These are phyloP conservation scores for Puntigrus tetrazona DNA, from an alignment of 2,113 vertebrate species.

Conservation along the genomic window DNA sequence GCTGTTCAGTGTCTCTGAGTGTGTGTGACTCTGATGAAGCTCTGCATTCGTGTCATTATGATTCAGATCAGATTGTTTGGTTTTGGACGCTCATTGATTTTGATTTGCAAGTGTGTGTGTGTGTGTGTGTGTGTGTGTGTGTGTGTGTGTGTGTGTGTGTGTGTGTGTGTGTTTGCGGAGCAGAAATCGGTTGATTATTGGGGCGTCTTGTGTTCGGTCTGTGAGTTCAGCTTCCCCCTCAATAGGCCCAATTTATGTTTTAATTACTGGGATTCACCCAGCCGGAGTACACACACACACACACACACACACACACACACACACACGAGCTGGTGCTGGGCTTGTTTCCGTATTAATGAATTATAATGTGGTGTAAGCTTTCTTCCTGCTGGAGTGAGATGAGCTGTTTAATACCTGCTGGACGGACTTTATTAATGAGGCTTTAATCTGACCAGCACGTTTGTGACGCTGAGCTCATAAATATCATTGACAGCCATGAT, in stretches of 20 bases:
- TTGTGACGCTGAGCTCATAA: conserved; percentile 60
- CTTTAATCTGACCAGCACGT: conserved; percentile 8
- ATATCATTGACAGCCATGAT: conserved; percentile 71
- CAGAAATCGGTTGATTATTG: conserved; percentile 30
- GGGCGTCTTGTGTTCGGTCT: conserved; percentile 56
- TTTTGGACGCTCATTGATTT: conserved; percentile 59
- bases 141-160: not conserved
- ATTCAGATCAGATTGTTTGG: not conserved
- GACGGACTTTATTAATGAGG: not conserved
- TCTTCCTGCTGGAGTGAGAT: conserved; percentile 14
- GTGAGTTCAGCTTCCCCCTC: conserved; percentile 51
- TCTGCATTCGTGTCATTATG: not conserved
- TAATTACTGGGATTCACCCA: conserved; percentile 73
- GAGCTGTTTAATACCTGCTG: conserved; percentile 9
- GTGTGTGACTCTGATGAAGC: not conserved
- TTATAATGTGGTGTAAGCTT: conserved; percentile 6
- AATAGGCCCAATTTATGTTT: conserved; percentile 73
- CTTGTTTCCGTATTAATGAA: not conserved
- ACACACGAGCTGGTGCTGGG: not conserved
- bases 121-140: not conserved
- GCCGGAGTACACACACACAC: conserved; percentile 22
- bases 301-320: not conserved
- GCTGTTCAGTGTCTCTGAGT: not conserved
- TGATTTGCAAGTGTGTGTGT: not conserved
- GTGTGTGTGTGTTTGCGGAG: not conserved